Conservation (phyloP, 2,113 vertebrate genomes). For the Chunga burmeisteri region DNA sequence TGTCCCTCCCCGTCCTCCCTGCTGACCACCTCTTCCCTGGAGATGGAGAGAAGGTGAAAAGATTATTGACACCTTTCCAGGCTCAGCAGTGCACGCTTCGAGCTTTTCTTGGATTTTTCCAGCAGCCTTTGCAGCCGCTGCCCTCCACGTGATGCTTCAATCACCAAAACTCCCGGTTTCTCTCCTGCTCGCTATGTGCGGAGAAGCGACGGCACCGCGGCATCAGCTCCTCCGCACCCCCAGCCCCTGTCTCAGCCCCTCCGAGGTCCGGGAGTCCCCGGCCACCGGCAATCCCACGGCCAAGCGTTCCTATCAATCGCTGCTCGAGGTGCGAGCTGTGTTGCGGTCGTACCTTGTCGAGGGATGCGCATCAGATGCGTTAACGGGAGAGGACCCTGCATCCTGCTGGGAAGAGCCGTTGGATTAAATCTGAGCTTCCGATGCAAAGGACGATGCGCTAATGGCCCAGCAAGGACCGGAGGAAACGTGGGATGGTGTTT, state of each 20-base stretch:
- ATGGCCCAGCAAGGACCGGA: accelerated
- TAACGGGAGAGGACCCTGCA: accelerated
- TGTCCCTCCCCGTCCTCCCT: accelerated
- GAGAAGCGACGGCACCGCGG: accelerated
- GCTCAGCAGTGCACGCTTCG: accelerated
- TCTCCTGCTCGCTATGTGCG: accelerated
- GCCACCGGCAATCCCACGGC: neutral
- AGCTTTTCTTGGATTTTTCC: neutral
- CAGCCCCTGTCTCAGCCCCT: neutral
- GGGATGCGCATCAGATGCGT: accelerated
- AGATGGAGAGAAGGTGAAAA: neutral
- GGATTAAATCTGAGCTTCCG: neutral
- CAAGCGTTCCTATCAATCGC: accelerated
- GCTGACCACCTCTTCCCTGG: accelerated
- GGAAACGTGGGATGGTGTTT: neutral
- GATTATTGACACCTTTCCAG: accelerated
- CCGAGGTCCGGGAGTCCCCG: accelerated
- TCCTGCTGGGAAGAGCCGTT: accelerated
- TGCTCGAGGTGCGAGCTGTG: neutral
- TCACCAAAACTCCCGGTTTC: neutral
- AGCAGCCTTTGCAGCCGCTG: neutral
- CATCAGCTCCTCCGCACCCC: neutral
- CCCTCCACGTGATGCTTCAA: accelerated
- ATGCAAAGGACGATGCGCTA: accelerated
- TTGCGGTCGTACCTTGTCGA: accelerated